Conservation (phyloP, 2,113 vertebrate genomes). For the Halichoerus grypus region DNA sequence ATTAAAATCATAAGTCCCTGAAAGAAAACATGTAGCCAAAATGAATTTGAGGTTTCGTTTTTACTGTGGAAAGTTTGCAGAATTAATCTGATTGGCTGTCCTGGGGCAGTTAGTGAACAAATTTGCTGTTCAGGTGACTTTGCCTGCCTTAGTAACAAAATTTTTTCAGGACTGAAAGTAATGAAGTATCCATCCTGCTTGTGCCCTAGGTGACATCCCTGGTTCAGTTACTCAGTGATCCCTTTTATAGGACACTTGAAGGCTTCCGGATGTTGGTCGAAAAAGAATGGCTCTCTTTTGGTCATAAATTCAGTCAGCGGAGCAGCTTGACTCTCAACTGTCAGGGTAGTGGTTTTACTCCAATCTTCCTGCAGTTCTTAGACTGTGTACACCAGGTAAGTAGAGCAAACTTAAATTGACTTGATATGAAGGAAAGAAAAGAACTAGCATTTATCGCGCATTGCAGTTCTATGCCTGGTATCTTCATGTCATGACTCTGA, state of each 20-base stretch:
- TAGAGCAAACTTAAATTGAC: neutral
- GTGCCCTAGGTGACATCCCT: slow-evolving; percentile 93
- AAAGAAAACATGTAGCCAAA: slow-evolving; percentile 54
- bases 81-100: slow-evolving; percentile 51
- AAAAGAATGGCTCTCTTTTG: slow-evolving; percentile 99
- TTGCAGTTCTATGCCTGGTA: neutral
- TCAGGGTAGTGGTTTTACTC: slow-evolving; percentile 96
- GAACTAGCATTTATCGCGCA: neutral
- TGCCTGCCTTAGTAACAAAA: neutral
- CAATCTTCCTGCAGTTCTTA: slow-evolving; percentile 97
- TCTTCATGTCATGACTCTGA: neutral
- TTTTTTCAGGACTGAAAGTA: slow-evolving; percentile 69
- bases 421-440: neutral
- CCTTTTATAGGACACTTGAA: slow-evolving; percentile 97
- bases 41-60: slow-evolving; percentile 45
- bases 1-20: slow-evolving; percentile 33
- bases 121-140: slow-evolving; percentile 38
- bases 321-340: slow-evolving; percentile 94
- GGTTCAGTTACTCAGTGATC: slow-evolving; percentile 96
- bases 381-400: slow-evolving; percentile 99
- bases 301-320: slow-evolving; percentile 98
- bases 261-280: slow-evolving; percentile 97
- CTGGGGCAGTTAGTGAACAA: neutral
- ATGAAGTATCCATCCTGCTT: slow-evolving; percentile 69
- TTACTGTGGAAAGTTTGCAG: slow-evolving; percentile 48